Evolutionary conservation across 2,113 vertebrate genomes (phyloP), one percentile per base, ranked within the genome.

Genomic region (Trogon melanurus): DNA sequence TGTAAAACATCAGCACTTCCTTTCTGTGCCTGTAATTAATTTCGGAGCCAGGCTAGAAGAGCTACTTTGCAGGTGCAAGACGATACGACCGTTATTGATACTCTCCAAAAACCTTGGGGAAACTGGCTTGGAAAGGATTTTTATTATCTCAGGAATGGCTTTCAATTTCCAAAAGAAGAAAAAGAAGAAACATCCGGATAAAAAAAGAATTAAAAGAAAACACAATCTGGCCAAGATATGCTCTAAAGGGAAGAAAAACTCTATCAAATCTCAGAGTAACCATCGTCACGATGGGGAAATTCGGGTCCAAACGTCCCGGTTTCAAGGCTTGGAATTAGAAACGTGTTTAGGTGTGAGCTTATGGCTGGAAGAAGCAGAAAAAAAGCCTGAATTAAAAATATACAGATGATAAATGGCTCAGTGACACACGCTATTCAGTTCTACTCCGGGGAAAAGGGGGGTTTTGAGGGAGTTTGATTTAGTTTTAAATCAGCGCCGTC

Each of bases 341-440:
- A 58, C 66, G 51, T 83, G 36, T 96, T 98, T 96, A 96, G 44
- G 86, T 85, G 57, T 61, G 76, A 91, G 89, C 93, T 91, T 94
- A 96, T n/a, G 95, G 92, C 95, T 26, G 48, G 93, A 94, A 32
- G 89, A 93, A 60, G 69, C n/a, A 80, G 85, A 79, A 70, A 82
- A 41, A 81, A 86, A 21, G 75, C 58, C 34, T n/a, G 66, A 74
- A 94, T 92, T 80, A 82, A 95, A 78, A 92, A 58, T 82, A 85
- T 61, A 72, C 53, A 94, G 75, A 91, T 70, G 56, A 96, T 95
- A 96, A 95, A 88, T 96, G 91, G 73, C 93, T 96, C 92, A 69
- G 97, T 85, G 97, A 94, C 93, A 91, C 79, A 72, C 91, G 93
- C 95, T 96, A 97, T 97, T 97, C 96, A 96, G 96, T 96, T 89